phyloP scores from a whole-genome alignment of 2,888 invertebrate genomes.

The Mimachlamys varia region DNA sequence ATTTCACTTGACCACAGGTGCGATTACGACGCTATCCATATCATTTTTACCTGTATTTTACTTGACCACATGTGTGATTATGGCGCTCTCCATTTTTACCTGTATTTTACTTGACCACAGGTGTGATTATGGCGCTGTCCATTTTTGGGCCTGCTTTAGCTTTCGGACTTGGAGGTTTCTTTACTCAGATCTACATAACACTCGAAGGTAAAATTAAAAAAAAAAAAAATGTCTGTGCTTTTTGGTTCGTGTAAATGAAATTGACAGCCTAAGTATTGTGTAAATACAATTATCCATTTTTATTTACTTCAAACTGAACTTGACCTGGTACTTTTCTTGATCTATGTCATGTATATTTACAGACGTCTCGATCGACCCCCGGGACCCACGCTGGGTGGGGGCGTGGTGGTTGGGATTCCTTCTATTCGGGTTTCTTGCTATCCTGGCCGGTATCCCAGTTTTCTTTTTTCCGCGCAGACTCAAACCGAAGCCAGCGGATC shows the following conservation, averaged over 20 bases:
- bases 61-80: conserved; percentile 56
- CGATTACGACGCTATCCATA: conserved; percentile 61
- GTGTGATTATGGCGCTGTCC: conserved; percentile 58
- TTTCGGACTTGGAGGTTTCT: conserved; percentile 67
- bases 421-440: conserved; percentile 59
- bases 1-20: conserved; percentile 50
- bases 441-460: conserved; percentile 61
- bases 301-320: no score
- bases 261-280: no score
- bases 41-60: no score
- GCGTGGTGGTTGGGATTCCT: conserved; percentile 73
- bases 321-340: no score
- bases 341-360: conserved; percentile 35
- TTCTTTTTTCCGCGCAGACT: conserved; percentile 64
- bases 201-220: conserved; percentile 62
- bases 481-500: conserved; percentile 41
- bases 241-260: no score
- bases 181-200: conserved; percentile 67
- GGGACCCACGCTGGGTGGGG: conserved; percentile 69
- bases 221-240: no score
- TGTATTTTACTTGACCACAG: conserved; percentile 45
- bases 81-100: conserved; percentile 63
- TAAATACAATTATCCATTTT: no score
- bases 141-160: conserved; percentile 72
- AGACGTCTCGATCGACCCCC: conserved; percentile 62